These are phyloP conservation scores for Tetrapedia diversipes DNA, from an alignment of 2,888 invertebrate species.

Conservation along the genomic window DNA sequence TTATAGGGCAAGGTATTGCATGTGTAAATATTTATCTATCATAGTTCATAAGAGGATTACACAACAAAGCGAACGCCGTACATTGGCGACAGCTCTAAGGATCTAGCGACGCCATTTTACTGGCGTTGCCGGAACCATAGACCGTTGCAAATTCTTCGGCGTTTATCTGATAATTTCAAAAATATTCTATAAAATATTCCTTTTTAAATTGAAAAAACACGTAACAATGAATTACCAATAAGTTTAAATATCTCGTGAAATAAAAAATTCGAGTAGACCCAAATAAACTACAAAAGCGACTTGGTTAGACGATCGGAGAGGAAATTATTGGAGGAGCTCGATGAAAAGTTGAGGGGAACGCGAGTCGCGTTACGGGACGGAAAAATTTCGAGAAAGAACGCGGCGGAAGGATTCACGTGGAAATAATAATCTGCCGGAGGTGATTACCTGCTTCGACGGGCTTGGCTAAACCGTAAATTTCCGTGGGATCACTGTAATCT, in stretches of 20 bases:
- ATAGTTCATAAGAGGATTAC: too few relatives aligned
- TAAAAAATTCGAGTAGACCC: background rate
- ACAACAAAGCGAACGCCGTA: too few relatives aligned
- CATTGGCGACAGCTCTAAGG: background rate
- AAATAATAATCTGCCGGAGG: conserved; percentile 47
- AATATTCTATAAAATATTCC: background rate
- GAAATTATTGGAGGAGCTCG: background rate
- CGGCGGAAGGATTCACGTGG: conserved; percentile 43
- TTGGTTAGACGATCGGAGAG: background rate
- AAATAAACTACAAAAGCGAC: too few relatives aligned
- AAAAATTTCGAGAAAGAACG: conserved; percentile 15
- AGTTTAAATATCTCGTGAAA: too few relatives aligned
- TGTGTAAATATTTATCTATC: background rate
- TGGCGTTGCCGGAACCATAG: background rate
- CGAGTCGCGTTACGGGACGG: conserved; percentile 4
- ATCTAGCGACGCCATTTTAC: background rate
- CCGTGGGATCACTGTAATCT: conserved; percentile 44
- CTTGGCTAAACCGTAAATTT: conserved; percentile 39
- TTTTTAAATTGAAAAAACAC: too few relatives aligned
- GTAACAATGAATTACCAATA: background rate
- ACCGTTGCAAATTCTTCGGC: background rate
- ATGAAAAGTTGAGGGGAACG: conserved; percentile 4
- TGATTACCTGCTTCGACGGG: conserved; percentile 47
- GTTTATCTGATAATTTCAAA: background rate
- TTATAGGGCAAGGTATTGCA: background rate